Conservation (phyloP, 2,113 vertebrate species). For the Sturnus vulgaris region DNA sequence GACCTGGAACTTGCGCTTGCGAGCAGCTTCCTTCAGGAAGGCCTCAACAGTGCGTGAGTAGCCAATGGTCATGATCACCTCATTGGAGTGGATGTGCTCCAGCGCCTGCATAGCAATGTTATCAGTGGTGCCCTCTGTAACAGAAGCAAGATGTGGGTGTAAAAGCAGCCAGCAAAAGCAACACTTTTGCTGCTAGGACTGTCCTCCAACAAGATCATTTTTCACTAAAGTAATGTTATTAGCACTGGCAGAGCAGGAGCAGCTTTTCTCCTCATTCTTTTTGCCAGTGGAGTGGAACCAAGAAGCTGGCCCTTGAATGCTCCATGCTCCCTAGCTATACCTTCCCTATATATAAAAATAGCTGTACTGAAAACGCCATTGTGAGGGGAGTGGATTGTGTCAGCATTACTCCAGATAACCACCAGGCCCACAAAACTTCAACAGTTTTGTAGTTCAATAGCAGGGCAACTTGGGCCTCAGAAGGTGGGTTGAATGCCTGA, state of each 20-base stretch:
- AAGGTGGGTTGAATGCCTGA: background rate
- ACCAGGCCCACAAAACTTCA: background rate
- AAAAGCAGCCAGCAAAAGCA: background rate
- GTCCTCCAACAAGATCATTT: background rate
- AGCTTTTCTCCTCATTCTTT: background rate
- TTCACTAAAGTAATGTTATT: background rate
- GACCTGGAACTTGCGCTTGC: constrained; percentile 95
- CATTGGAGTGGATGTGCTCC: constrained; percentile 97
- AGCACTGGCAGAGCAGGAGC: background rate
- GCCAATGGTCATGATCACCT: constrained; percentile 98
- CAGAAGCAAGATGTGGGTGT: background rate
- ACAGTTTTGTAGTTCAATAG: background rate
- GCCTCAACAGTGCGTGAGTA: constrained; percentile 91
- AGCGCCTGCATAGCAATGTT: constrained; percentile 95
- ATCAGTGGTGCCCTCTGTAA: constrained; percentile 90
- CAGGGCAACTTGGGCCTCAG: background rate
- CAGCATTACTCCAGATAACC: background rate
- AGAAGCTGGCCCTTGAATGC: background rate
- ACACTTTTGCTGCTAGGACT: background rate
- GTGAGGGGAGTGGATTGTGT: background rate
- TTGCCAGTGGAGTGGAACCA: background rate
- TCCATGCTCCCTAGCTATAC: background rate
- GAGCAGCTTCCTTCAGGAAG: constrained; percentile 90
- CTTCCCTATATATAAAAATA: background rate
- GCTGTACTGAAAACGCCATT: background rate